Evolutionary conservation across 1,140 invertebrate genomes (phyloP).

Genomic region (Temnothorax longispinosus): DNA sequence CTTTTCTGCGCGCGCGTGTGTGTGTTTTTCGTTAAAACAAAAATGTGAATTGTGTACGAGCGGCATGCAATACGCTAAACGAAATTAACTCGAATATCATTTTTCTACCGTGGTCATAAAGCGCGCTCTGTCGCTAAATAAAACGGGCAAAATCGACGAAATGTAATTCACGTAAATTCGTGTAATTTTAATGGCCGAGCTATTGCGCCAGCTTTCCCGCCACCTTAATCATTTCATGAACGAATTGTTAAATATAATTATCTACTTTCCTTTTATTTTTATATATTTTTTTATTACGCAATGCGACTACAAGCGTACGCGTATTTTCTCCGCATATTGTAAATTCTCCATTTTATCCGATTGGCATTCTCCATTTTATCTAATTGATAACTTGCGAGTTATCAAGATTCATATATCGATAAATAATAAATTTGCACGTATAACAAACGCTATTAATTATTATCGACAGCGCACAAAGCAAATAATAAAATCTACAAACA

Average conservation of each 20-base stretch:
- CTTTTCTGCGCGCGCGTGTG: not conserved
- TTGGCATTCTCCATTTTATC: too few species aligned
- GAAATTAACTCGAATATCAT: constrained; percentile 57
- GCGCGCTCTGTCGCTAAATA: constrained; percentile 36
- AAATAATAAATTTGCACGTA: not conserved
- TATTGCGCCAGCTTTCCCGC: constrained; percentile 23
- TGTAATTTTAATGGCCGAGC: constrained; percentile 36
- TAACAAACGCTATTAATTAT: constrained; percentile 1
- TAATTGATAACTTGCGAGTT: not conserved
- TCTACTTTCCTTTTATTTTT: constrained; percentile 31
- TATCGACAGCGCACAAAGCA: not conserved
- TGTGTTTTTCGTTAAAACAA: constrained; percentile 47
- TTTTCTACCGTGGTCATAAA: constrained; percentile 36
- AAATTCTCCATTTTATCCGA: not conserved
- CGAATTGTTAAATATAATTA: constrained; percentile 37
- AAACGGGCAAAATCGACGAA: constrained; percentile 46
- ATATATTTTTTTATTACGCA: not conserved
- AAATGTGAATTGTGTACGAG: constrained; percentile 39
- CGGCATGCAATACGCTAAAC: constrained; percentile 44
- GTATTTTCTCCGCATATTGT: not conserved
- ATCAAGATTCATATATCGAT: not conserved
- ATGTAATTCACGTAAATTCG: constrained; percentile 46
- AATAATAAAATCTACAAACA: not conserved
- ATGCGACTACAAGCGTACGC: not conserved
- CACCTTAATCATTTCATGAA: constrained; percentile 25